These are phyloP conservation scores for Conus ventricosus DNA, from an alignment of 1,140 invertebrate genomes.

Conservation along the genomic window DNA sequence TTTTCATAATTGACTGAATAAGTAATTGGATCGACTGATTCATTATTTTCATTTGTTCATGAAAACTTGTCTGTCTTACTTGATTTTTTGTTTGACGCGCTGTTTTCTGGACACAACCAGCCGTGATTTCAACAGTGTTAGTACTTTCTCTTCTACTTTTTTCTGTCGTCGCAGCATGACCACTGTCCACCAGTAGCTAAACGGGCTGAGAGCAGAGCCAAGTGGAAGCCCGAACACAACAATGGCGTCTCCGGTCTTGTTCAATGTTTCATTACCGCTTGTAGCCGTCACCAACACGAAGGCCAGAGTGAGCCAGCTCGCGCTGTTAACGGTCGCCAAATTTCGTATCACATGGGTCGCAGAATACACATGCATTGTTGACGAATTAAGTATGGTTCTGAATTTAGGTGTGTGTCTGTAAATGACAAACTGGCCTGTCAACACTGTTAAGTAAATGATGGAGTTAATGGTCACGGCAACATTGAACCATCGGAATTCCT, in stretches of 20 bases:
- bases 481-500: slow-evolving; percentile 42
- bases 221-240: slow-evolving; percentile 31
- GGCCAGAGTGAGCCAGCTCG: slow-evolving; percentile 38
- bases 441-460: slow-evolving; percentile 39
- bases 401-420: slow-evolving; percentile 28
- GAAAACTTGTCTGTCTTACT: no score
- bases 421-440: slow-evolving; percentile 45
- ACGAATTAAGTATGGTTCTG: neutral
- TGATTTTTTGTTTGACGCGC: no score
- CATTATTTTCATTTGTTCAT: no score
- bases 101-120: neutral
- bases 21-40: no score
- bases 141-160: neutral
- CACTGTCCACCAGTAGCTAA: slow-evolving; percentile 5
- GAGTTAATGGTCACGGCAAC: slow-evolving; percentile 51
- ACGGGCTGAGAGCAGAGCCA: slow-evolving; percentile 36
- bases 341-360: neutral
- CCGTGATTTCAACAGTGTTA: neutral
- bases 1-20: no score
- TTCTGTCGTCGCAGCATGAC: no score
- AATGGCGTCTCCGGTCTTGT: neutral
- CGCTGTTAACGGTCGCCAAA: slow-evolving; percentile 25
- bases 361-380: slow-evolving; percentile 17
- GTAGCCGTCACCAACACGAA: slow-evolving; percentile 18
- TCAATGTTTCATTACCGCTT: neutral